A percentile compares a stretch with the other conserved stretches of the same genome.
Conservation (phyloP, 2,888 invertebrate species). For the Chalcis sispes region DNA sequence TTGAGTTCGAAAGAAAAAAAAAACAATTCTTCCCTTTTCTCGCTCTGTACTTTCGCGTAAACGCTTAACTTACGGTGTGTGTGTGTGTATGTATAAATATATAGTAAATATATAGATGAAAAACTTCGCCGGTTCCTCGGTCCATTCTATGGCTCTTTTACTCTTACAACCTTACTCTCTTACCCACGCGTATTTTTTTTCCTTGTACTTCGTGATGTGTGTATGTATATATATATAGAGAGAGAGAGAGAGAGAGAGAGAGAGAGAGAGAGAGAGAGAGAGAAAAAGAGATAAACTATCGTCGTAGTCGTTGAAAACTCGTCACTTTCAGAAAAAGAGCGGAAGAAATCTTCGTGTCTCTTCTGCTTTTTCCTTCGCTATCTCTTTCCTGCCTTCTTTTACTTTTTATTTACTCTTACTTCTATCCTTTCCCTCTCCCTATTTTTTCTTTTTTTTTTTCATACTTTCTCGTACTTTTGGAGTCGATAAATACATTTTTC, state of each 20-base stretch:
- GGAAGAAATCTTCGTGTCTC: slow-evolving; percentile 9
- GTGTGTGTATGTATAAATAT: slow-evolving; percentile 5
- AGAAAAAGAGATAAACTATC: too few relatives aligned
- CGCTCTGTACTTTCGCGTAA: too few relatives aligned
- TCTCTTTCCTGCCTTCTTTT: background rate
- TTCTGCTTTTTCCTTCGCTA: background rate
- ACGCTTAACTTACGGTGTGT: too few relatives aligned
- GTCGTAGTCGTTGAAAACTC: slow-evolving; percentile 45
- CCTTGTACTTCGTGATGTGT: too few relatives aligned
- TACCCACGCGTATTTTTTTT: background rate
- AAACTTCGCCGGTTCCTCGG: slow-evolving; percentile 21
- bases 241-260: too few relatives aligned
- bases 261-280: too few relatives aligned
- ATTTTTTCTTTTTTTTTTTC: background rate
- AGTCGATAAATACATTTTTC: too few relatives aligned
- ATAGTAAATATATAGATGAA: slow-evolving; percentile 4
- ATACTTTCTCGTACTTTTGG: too few relatives aligned
- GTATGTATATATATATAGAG: too few relatives aligned
- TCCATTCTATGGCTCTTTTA: slow-evolving; percentile 23
- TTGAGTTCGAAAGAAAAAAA: slow-evolving; percentile 41
- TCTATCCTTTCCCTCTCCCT: background rate
- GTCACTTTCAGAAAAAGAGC: slow-evolving; percentile 47
- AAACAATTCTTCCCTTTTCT: slow-evolving; percentile 30
- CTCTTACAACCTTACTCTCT: slow-evolving; percentile 1
- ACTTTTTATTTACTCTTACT: too few relatives aligned